Conservation (phyloP, 1,140 invertebrate species). For the Caenorhabditis brenneri region DNA sequence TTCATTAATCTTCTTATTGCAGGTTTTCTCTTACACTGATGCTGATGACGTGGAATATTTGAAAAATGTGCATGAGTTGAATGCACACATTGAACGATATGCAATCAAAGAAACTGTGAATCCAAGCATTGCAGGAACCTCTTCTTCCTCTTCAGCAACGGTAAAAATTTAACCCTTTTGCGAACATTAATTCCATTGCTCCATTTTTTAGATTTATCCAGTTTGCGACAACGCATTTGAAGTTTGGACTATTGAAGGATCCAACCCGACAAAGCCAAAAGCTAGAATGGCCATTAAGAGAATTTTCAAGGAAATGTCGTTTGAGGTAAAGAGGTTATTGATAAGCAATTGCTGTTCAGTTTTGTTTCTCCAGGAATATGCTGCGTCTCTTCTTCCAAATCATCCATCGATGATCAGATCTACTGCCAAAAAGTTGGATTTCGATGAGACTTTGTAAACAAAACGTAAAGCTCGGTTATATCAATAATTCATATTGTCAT, state of each 20-base stretch:
- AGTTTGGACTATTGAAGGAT: slow-evolving; percentile 22
- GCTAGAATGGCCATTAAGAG: slow-evolving; percentile 21
- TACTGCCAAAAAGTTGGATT: slow-evolving; percentile 13
- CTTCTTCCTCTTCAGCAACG: background rate
- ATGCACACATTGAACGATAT: slow-evolving; percentile 32
- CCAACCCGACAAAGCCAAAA: background rate
- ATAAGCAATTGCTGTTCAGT: background rate
- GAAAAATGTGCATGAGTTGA: slow-evolving; percentile 7
- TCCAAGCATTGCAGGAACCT: background rate
- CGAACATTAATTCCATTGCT: background rate
- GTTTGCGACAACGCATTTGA: background rate
- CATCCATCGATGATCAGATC: background rate
- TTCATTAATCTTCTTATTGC: background rate
- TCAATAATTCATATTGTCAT: background rate
- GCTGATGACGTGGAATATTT: slow-evolving; percentile 25
- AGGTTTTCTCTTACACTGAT: slow-evolving; percentile 3
- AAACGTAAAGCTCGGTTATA: too few relatives aligned
- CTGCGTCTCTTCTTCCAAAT: slow-evolving; percentile 14
- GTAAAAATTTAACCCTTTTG: too few relatives aligned
- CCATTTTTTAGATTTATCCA: background rate
- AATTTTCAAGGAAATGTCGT: slow-evolving; percentile 8
- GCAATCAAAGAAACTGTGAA: slow-evolving; percentile 8
- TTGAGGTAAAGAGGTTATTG: background rate
- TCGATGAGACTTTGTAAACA: slow-evolving; percentile 1
- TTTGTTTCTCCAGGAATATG: background rate